A percentile compares a stretch with the other conserved stretches of the same genome.
These are phyloP conservation scores for Colistium nudipinnis DNA, from an alignment of 2,113 vertebrate genomes.

Conservation along the genomic window DNA sequence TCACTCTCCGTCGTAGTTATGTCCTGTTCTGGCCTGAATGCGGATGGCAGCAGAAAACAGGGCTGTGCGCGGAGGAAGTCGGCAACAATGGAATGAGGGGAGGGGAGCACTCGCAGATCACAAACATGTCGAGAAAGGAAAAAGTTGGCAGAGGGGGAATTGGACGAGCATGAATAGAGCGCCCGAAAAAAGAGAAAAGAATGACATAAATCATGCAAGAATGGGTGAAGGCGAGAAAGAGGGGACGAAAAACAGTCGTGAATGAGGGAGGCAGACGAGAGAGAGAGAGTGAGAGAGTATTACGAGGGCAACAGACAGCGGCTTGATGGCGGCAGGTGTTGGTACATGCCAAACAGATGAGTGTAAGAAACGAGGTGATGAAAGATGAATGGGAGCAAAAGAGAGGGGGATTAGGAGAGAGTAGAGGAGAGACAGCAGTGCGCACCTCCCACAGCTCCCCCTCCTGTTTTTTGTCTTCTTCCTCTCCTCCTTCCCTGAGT, in stretches of 20 bases:
- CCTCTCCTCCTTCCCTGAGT: background rate
- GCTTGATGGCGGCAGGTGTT: constrained; percentile 72
- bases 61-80: constrained; percentile 71
- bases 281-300: constrained; percentile 7
- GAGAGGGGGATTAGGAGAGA: background rate
- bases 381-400: constrained; percentile 21
- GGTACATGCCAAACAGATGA: constrained; percentile 54
- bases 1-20: constrained; percentile 53
- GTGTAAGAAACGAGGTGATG: constrained; percentile 52
- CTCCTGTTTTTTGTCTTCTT: background rate
- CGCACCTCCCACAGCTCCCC: constrained; percentile 2
- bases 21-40: constrained; percentile 75
- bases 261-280: background rate
- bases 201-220: constrained; percentile 8
- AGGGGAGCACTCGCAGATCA: constrained; percentile 52
- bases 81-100: constrained; percentile 68
- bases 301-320: constrained; percentile 15
- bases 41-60: constrained; percentile 61
- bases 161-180: constrained; percentile 13
- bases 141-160: constrained; percentile 33
- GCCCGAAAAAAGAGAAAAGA: background rate
- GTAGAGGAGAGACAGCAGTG: background rate
- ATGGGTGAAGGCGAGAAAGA: background rate
- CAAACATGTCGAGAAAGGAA: constrained; percentile 46
- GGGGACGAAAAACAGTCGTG: background rate